Evolutionary conservation across 2,888 invertebrate genomes (phyloP).

Genomic region (Acleris literana): DNA sequence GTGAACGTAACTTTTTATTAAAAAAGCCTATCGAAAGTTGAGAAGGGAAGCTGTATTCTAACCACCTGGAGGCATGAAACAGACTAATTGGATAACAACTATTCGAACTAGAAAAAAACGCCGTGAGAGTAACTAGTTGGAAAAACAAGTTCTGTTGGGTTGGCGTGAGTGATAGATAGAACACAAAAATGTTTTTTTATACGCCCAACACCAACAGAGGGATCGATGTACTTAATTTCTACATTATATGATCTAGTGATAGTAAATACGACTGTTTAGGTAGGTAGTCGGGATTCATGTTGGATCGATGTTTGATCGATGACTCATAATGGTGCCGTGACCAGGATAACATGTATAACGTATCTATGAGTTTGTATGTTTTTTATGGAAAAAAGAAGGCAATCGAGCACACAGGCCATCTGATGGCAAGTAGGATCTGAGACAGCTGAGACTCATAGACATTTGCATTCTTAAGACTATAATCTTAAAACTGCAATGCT

Average conservation of each 20-base stretch:
- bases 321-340: neutral
- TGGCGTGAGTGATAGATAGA: too few relatives aligned
- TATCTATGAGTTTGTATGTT: too few relatives aligned
- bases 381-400: too few relatives aligned
- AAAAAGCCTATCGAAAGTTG: neutral
- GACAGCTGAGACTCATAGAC: too few relatives aligned
- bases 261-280: slow-evolving; percentile 1
- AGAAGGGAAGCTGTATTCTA: neutral
- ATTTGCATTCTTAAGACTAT: too few relatives aligned
- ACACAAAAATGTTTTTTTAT: too few relatives aligned
- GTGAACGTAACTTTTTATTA: slow-evolving; percentile 6
- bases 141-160: too few relatives aligned
- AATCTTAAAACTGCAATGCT: too few relatives aligned
- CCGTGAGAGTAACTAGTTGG: too few relatives aligned
- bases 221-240: slow-evolving; percentile 43
- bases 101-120: neutral
- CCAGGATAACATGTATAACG: too few relatives aligned
- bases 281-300: neutral
- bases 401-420: too few relatives aligned
- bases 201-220: neutral
- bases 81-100: slow-evolving; percentile 19
- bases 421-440: too few relatives aligned
- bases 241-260: slow-evolving; percentile 29
- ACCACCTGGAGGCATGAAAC: slow-evolving; percentile 9
- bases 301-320: neutral